A percentile compares a stretch with the other conserved stretches of the same genome.
These are phyloP conservation scores for Amaurobius ferox DNA, from an alignment of 2,888 invertebrate species.

Conservation along the genomic window DNA sequence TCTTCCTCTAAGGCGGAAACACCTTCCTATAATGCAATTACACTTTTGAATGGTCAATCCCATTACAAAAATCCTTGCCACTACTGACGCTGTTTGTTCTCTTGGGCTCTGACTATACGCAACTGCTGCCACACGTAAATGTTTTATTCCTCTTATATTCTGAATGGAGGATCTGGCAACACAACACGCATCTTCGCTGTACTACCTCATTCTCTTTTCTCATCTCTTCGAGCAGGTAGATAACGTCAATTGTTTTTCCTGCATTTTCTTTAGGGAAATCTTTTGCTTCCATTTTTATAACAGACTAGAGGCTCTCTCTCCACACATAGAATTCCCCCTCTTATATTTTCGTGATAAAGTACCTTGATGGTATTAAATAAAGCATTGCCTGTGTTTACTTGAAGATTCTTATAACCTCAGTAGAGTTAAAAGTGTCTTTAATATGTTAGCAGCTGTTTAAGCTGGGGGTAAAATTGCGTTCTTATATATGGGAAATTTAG, in stretches of 20 bases:
- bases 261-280: conserved; percentile 64
- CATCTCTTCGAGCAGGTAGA: conserved; percentile 35
- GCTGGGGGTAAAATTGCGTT: neutral
- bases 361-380: conserved; percentile 58
- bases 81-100: neutral
- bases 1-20: conserved; percentile 24
- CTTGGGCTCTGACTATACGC: conserved; percentile 9
- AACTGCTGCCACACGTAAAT: conserved; percentile 18
- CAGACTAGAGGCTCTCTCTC: conserved; percentile 4
- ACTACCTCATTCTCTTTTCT: neutral
- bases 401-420: conserved; percentile 23
- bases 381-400: conserved; percentile 7
- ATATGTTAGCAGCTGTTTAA: neutral
- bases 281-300: conserved; percentile 66
- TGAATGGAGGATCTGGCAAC: conserved; percentile 39
- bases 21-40: conserved; percentile 46
- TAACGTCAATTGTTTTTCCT: conserved; percentile 58
- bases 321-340: neutral
- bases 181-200: conserved; percentile 4
- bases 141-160: conserved; percentile 39
- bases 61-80: conserved; percentile 45
- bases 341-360: conserved; percentile 20
- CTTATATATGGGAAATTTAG: neutral
- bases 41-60: conserved; percentile 56
- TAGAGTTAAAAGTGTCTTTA: conserved; percentile 32